Conservation (phyloP, 2,888 invertebrate species). For the Alentia gelatinosa region DNA sequence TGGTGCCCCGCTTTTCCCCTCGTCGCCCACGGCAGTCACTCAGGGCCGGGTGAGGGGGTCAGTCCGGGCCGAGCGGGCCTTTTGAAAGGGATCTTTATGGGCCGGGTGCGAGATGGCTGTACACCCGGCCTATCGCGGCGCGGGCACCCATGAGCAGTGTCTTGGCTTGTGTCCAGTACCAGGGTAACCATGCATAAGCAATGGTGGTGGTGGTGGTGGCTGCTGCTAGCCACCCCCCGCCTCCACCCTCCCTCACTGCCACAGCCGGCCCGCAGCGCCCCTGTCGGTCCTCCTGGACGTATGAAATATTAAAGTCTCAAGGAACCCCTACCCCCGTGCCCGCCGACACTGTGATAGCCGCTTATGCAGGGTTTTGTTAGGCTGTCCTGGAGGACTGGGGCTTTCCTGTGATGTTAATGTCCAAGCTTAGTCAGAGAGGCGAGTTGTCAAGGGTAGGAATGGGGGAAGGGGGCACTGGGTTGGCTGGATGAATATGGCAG, state of each 20-base stretch:
- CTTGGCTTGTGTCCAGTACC: constrained; percentile 38
- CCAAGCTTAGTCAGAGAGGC: constrained; percentile 38
- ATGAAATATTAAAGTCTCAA: constrained; percentile 42
- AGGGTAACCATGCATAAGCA: constrained; percentile 47
- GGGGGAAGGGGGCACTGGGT: background rate
- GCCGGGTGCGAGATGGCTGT: constrained; percentile 35
- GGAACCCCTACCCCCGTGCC: constrained; percentile 15
- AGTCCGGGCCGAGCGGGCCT: background rate
- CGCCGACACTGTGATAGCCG: constrained; percentile 36
- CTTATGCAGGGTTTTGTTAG: constrained; percentile 36
- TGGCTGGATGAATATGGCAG: background rate
- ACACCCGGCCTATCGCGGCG: background rate
- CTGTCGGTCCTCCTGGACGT: background rate
- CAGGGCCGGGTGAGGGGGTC: constrained; percentile 24
- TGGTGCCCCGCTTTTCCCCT: background rate
- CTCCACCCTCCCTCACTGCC: background rate
- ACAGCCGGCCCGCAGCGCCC: background rate
- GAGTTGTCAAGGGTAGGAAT: background rate
- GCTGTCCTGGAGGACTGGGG: constrained; percentile 22
- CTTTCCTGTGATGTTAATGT: constrained; percentile 27
- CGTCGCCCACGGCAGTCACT: constrained; percentile 23
- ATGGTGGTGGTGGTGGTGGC: constrained; percentile 30
- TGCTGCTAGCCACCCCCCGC: background rate
- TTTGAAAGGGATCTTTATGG: constrained; percentile 43
- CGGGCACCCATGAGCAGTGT: constrained; percentile 33